Base-by-base conservation (phyloP, 53 echinoderm and acorn worm species). In the Patiria pectinifera region DNA sequence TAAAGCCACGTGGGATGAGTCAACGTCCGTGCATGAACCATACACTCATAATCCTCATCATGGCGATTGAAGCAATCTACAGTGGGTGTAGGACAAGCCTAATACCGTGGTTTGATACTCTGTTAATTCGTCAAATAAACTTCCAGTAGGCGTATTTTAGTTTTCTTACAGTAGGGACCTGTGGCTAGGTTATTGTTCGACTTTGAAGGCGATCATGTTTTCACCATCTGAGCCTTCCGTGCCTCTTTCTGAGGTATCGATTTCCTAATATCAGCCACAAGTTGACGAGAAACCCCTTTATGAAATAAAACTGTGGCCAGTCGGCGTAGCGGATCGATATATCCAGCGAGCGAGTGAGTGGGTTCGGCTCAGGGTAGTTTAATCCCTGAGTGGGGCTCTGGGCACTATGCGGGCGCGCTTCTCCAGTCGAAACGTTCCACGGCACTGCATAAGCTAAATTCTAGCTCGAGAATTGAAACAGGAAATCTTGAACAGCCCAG, bases 231-330 rank as follows among this genome's bases (percentile, higher is more conserved):
- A 66, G 19, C 66, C 66, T 13, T 66, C 66, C 66, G 13, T 74
- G 15, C 3, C 74, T 74, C 4, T 24, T 21, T n/a, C 23, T 10
- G 10, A 23, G 18, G 74, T 23, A 23, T 74, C 74, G 24, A 74
- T 74, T 74, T 74, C 11, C 24, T 74, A 74, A 74, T 74, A 74
- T 74, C 74, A 74, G 24, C 74, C 24, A 53, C 53, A n/a, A 74
- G 22, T 21, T 9, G 15, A 4, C 74, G 24, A n/a, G 19, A 24
- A 74, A 74, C 24, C n/a, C 74, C n/a, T 4, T 9, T 74, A 74
- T 10, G 24, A 70, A 19, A 16, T 70, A 19, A 23, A 74, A 74
- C 3, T 23, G 74, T 0, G 4, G 24, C 24, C 18, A 74, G 66
- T 14, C 15, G 66, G 66, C 19, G 66, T 11, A 2, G 66, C 66